Base-by-base conservation (phyloP, 2,797 vertebrate species). In the Pogonophryne albipinna region DNA sequence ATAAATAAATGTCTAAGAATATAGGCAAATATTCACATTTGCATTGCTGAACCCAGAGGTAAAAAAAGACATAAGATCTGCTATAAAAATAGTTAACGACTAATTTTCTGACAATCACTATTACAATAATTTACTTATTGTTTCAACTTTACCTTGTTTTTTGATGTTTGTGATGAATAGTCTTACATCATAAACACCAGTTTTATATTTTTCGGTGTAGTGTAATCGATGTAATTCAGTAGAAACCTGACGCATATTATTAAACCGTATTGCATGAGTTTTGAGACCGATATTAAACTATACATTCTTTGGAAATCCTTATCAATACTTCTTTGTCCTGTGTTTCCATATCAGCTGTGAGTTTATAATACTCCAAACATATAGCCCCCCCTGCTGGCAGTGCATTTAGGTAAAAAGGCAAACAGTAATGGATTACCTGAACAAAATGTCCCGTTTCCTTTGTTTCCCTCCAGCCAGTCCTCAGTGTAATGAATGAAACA, bases 351-450 rank as follows among this genome's bases (percentile, higher is more conserved):
- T 15, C 15, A 20, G 17, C 6, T 50, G 23, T 9, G 14, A 20
- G 34, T 76, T 2, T 9, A 19, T 15, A 51, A 41, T 19, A 57
- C 15, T 57, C 47, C 27, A 59, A 75, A 77, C 65, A 19, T 49
- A 70, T 12, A 84, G 87, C 87, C 74, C 87, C 88, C 74, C 77
- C 90, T 90, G 78, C 86, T 89, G 89, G 87, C 16, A 4, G 87
- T 83, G 87, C 53, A 89, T 75, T 67, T 68, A 64, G 11, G 45
- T 16, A 16, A 44, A 45, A 19, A 49, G 7, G 16, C 42, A 71
- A n/a, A 19, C 44, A 10, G 10, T 10, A 15, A 38, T 67, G 31
- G 12, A 31, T 23, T 4, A 31, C 7, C 42, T 71, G 17, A 23
- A 45, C 27, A 44, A 46, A 58, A 62, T 16, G 57, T 45, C 62